Conservation (phyloP, 2,888 invertebrate species). For the Metalampra italica region DNA sequence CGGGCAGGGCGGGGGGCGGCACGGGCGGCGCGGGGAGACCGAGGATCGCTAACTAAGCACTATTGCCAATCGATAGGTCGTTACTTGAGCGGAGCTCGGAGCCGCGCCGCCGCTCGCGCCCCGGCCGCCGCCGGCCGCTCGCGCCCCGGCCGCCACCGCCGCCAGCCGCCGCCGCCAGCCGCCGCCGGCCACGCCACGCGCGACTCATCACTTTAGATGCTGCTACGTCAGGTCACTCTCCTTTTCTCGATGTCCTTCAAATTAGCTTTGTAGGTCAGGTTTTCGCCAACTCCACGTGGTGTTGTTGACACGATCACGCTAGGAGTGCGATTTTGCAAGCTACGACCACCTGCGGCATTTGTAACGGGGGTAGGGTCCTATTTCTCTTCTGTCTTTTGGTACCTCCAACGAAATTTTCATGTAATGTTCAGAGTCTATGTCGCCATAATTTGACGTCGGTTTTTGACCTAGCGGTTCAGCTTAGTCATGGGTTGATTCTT, state of each 20-base stretch:
- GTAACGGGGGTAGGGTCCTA: too few relatives aligned
- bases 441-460: too few relatives aligned
- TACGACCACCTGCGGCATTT: slow-evolving; percentile 24
- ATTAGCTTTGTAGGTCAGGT: slow-evolving; percentile 79
- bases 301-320: slow-evolving; percentile 57
- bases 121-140: slow-evolving; percentile 23
- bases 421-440: background rate
- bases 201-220: slow-evolving; percentile 77
- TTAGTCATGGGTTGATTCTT: too few relatives aligned
- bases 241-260: slow-evolving; percentile 79
- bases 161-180: slow-evolving; percentile 14
- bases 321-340: slow-evolving; percentile 6
- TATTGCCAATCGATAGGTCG: slow-evolving; percentile 78
- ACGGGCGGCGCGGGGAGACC: slow-evolving; percentile 29
- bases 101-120: slow-evolving; percentile 16
- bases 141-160: slow-evolving; percentile 28
- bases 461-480: too few relatives aligned
- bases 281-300: slow-evolving; percentile 71
- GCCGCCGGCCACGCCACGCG: slow-evolving; percentile 56
- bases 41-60: slow-evolving; percentile 73
- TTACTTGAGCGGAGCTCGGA: slow-evolving; percentile 54
- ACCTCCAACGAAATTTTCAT: background rate
- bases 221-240: slow-evolving; percentile 78
- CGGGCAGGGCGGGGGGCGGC: slow-evolving; percentile 19
- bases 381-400: background rate